A percentile compares a stretch with the other conserved stretches of the same genome.
Conservation (phyloP, 2,113 vertebrate species). For the Mesocricetus auratus region DNA sequence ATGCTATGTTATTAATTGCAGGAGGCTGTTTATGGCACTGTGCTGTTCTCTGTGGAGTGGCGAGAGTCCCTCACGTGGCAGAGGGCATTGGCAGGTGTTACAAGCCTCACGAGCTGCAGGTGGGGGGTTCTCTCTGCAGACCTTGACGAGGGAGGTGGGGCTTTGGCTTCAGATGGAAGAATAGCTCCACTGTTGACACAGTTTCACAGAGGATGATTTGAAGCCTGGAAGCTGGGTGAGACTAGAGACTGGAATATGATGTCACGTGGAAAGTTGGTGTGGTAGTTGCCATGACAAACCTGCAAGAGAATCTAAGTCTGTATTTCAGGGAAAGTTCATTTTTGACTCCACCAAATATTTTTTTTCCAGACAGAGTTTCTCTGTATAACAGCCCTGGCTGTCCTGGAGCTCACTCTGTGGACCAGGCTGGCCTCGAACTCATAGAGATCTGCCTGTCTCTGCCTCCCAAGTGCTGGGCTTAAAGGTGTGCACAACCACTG, state of each 20-base stretch:
- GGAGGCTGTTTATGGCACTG: not conserved
- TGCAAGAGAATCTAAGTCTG: not conserved
- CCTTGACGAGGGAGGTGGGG: not conserved
- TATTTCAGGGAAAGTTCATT: not conserved
- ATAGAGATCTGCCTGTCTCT: too few relatives aligned
- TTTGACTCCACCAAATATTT: not conserved
- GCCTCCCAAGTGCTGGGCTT: too few relatives aligned
- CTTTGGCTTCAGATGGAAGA: not conserved
- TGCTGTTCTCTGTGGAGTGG: not conserved
- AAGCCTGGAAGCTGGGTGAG: too few relatives aligned
- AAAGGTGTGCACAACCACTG: too few relatives aligned
- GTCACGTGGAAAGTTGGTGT: not conserved
- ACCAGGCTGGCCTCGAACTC: too few relatives aligned
- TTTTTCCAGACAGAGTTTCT: too few relatives aligned
- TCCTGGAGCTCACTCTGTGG: too few relatives aligned
- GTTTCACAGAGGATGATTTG: not conserved
- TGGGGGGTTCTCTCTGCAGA: not conserved
- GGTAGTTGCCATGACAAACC: too few relatives aligned
- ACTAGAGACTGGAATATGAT: not conserved
- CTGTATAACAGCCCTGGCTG: too few relatives aligned
- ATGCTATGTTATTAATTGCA: not conserved
- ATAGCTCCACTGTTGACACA: not conserved
- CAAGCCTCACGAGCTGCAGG: not conserved
- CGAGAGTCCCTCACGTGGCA: not conserved
- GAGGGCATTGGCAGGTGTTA: not conserved